A percentile compares a stretch with the other conserved stretches of the same genome.
Evolutionary conservation across 1,140 invertebrate species (phyloP).

Genomic region (Pararge aegeria): DNA sequence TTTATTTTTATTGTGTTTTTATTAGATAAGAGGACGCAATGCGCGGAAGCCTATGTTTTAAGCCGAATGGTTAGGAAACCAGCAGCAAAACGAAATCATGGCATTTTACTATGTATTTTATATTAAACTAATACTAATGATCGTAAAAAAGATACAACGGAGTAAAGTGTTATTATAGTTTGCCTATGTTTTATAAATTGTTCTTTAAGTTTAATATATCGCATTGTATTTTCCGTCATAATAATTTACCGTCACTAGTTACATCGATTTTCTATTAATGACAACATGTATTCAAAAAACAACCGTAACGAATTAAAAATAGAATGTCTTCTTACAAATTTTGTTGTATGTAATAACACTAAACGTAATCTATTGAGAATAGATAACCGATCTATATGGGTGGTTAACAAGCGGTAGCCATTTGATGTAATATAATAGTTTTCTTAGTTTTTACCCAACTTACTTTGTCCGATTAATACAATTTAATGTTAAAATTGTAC

Average conservation of each 20-base stretch:
- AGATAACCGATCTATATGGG: not conserved
- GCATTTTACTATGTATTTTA: conserved; percentile 11
- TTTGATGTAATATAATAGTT: conserved; percentile 2
- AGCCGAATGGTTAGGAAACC: conserved; percentile 1
- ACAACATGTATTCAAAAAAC: not conserved
- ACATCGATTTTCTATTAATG: conserved; percentile 1
- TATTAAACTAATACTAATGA: too few species aligned
- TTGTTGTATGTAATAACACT: not conserved
- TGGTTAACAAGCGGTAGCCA: not conserved
- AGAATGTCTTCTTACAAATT: not conserved
- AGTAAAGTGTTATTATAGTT: not conserved
- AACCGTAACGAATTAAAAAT: not conserved
- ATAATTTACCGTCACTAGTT: conserved; percentile 6
- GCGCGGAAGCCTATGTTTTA: conserved; percentile 2
- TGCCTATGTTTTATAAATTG: not conserved
- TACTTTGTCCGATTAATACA: not conserved
- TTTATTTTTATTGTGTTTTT: not conserved
- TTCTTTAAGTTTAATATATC: not conserved
- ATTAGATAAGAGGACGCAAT: not conserved
- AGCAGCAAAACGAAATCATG: conserved; percentile 3
- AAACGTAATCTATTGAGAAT: conserved; percentile 1
- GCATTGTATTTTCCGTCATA: not conserved
- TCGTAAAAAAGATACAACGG: not conserved
- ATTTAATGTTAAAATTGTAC: not conserved
- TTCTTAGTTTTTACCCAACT: not conserved